phyloP scores from a whole-genome alignment of 1,140 invertebrate genomes.

The Zeugodacus cucurbitae region DNA sequence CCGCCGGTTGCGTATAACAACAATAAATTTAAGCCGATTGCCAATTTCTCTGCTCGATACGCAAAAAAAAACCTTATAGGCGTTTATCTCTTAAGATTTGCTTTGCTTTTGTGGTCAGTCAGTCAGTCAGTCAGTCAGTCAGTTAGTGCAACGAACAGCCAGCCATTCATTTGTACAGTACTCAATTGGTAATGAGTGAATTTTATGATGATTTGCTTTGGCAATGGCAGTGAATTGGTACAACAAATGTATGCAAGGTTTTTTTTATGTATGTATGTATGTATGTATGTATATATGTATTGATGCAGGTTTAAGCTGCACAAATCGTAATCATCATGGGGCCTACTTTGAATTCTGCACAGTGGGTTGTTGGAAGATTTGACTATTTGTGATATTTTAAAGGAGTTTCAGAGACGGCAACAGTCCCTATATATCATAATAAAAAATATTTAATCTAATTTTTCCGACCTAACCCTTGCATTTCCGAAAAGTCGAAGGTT shows the following conservation, averaged over 20 bases:
- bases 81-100: slow-evolving; percentile 25
- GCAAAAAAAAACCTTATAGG: background rate
- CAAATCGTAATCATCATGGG: background rate
- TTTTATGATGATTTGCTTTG: slow-evolving; percentile 21
- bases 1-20: background rate
- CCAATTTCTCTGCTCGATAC: background rate
- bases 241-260: background rate
- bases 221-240: slow-evolving; percentile 10
- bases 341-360: background rate
- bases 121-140: background rate
- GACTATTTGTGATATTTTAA: no score
- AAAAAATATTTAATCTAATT: no score
- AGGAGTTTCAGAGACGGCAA: no score
- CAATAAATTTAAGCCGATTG: slow-evolving; percentile 31
- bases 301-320: background rate
- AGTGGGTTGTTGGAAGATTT: background rate
- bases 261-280: background rate
- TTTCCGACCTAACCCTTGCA: no score
- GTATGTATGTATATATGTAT: no score
- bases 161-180: slow-evolving; percentile 18
- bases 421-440: no score
- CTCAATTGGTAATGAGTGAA: background rate
- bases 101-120: slow-evolving; percentile 9
- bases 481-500: no score
- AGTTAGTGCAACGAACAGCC: background rate